Conservation (phyloP, 2,797 vertebrate species). For the Acomys russatus region DNA sequence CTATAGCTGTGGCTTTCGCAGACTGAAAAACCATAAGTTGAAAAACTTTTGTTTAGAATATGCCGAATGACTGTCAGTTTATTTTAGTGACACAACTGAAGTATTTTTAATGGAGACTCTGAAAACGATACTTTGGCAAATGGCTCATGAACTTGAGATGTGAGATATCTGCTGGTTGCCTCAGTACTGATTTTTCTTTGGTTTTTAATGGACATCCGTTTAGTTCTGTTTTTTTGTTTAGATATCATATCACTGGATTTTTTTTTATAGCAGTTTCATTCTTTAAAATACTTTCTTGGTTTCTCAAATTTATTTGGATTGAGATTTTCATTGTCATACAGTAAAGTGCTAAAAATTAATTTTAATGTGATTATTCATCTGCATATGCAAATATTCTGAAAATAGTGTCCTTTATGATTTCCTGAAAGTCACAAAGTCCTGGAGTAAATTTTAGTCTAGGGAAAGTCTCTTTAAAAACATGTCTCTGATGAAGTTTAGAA, state of each 20-base stretch:
- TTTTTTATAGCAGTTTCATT: not conserved
- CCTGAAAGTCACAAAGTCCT: not conserved
- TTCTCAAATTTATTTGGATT: not conserved
- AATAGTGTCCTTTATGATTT: not conserved
- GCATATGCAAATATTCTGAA: not conserved
- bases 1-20: not conserved
- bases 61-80: not conserved
- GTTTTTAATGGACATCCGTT: not conserved
- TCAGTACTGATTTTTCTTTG: not conserved
- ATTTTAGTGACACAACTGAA: not conserved
- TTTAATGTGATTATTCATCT: rapidly evolving
- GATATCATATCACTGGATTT: not conserved
- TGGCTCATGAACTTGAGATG: not conserved
- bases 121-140: not conserved
- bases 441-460: not conserved
- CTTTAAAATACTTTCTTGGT: not conserved
- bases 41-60: not conserved
- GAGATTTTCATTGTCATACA: not conserved
- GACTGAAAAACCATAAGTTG: not conserved
- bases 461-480: slow-evolving; percentile 37
- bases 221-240: not conserved
- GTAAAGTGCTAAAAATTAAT: not conserved
- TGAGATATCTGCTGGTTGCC: not conserved
- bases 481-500: slow-evolving; percentile 57
- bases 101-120: not conserved